phyloP scores from a whole-genome alignment of 30 jellyfish, hydroid and myxozoan genomes.

The Catostylus mosaicus region DNA sequence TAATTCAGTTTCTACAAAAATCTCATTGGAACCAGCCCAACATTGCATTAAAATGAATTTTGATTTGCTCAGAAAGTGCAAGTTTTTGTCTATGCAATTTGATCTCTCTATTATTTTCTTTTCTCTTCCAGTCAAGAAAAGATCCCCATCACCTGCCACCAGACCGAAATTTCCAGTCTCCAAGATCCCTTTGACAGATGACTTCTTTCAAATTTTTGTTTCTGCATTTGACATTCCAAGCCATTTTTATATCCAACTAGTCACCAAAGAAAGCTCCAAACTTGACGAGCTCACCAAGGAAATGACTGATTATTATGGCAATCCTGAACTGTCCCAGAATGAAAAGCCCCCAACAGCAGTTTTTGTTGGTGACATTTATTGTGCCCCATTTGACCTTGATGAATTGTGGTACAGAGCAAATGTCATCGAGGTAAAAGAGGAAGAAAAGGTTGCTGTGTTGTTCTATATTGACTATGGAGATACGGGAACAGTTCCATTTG shows the following conservation, averaged over 20 bases:
- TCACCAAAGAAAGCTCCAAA: conserved; percentile 39
- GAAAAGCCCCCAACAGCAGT: conserved; percentile 35
- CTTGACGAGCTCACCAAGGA: conserved; percentile 75
- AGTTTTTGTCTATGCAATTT: neutral
- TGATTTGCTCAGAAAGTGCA: no score
- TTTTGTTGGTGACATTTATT: conserved; percentile 69
- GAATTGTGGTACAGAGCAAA: conserved; percentile 86
- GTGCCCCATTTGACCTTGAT: conserved; percentile 86
- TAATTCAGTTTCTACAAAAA: no score
- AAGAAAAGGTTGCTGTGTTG: conserved; percentile 47
- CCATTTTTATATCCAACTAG: conserved; percentile 77
- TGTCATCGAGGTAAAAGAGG: conserved; percentile 48
- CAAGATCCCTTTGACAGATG: conserved; percentile 61
- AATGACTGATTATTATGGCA: conserved; percentile 61
- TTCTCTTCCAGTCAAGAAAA: neutral
- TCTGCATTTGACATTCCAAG: conserved; percentile 89
- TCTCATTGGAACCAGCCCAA: no score
- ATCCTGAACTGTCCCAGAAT: conserved; percentile 15
- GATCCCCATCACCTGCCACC: conserved; percentile 38
- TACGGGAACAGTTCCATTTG: conserved; percentile 56
- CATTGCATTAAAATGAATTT: no score
- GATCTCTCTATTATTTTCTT: neutral
- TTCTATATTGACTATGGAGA: conserved; percentile 92
- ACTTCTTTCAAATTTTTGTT: conserved; percentile 71
- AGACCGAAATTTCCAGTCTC: conserved; percentile 42